Evolutionary conservation across 2,113 vertebrate species (phyloP).

Genomic region (Microtus pennsylvanicus): DNA sequence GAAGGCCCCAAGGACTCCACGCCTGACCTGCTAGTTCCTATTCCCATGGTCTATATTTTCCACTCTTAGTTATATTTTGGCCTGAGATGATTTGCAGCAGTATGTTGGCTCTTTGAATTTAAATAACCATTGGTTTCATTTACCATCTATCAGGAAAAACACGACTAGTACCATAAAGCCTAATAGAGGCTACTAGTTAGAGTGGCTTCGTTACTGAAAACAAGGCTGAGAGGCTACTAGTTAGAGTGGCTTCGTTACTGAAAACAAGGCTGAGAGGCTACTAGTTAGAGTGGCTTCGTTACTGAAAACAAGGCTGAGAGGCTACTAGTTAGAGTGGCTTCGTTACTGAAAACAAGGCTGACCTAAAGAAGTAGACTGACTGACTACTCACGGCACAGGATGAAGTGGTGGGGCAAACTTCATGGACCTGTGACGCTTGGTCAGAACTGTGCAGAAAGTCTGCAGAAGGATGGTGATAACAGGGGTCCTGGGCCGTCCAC

Average conservation of each 20-base stretch:
- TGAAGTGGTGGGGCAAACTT: slow-evolving; percentile 22
- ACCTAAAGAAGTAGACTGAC: background rate
- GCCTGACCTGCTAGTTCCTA: background rate
- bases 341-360: no score
- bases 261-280: no score
- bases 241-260: no score
- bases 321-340: no score
- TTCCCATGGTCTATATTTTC: background rate
- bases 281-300: no score
- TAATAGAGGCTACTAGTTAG: background rate
- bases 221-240: background rate
- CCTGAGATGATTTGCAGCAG: background rate
- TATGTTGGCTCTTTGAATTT: background rate
- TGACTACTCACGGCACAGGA: background rate
- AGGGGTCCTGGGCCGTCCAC: background rate
- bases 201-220: slow-evolving; percentile 13
- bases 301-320: no score
- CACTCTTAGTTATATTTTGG: background rate
- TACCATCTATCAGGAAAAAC: background rate
- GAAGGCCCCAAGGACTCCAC: background rate
- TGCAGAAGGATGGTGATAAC: background rate
- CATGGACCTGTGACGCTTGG: background rate
- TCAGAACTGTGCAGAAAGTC: background rate
- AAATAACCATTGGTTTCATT: slow-evolving; percentile 17
- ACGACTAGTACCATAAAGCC: background rate